These are phyloP conservation scores for Pyralis farinalis DNA, from an alignment of 2,888 invertebrate species.

Conservation along the genomic window DNA sequence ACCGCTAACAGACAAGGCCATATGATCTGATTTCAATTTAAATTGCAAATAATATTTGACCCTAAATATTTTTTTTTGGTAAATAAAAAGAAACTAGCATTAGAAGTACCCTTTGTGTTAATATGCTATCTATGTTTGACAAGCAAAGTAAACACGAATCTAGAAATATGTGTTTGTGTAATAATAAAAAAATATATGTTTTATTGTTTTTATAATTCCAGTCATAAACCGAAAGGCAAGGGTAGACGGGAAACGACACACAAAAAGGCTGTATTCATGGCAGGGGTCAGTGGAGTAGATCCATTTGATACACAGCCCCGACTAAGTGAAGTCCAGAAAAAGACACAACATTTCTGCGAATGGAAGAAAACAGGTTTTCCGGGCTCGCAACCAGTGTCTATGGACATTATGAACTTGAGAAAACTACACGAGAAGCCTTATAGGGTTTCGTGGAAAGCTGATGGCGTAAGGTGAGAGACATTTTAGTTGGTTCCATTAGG, in stretches of 20 bases:
- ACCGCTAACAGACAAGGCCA: too few species aligned
- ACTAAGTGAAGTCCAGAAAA: constrained; percentile 85
- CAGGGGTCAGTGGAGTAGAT: constrained; percentile 90
- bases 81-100: too few species aligned
- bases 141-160: too few species aligned
- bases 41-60: too few species aligned
- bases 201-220: constrained; percentile 12
- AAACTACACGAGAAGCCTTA: constrained; percentile 91
- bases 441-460: constrained; percentile 99
- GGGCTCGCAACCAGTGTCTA: constrained; percentile 98
- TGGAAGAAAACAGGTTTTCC: constrained; percentile 94
- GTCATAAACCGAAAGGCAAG: constrained; percentile 55
- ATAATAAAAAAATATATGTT: too few species aligned
- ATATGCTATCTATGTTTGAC: too few species aligned
- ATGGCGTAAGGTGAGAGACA: constrained; percentile 90
- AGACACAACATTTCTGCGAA: constrained; percentile 88
- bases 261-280: constrained; percentile 90
- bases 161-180: too few species aligned
- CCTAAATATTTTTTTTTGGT: too few species aligned
- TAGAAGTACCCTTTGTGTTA: too few species aligned
- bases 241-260: constrained; percentile 76
- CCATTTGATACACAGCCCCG: constrained; percentile 83
- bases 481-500: too few species aligned
- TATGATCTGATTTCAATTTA: too few species aligned
- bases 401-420: constrained; percentile 91